Evolutionary conservation across 2,888 invertebrate species (phyloP).

Genomic region (Eilema caniola): DNA sequence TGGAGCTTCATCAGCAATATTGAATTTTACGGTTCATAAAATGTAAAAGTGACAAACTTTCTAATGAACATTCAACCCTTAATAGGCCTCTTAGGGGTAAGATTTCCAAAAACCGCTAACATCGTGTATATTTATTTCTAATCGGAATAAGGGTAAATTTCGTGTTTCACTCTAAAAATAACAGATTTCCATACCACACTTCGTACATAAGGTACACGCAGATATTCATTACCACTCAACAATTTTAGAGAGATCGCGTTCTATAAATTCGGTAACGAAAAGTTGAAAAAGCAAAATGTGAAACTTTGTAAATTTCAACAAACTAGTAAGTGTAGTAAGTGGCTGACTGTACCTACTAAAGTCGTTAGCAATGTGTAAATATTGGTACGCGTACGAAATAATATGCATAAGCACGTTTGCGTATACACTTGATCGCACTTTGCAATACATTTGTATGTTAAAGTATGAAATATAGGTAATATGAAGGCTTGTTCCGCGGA

Average conservation of each 20-base stretch:
- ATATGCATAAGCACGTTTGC: slow-evolving; percentile 19
- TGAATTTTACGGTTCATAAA: too few relatives aligned
- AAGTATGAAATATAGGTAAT: slow-evolving; percentile 35
- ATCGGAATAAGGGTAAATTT: neutral
- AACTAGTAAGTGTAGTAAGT: neutral
- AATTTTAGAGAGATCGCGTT: too few relatives aligned
- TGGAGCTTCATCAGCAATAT: too few relatives aligned
- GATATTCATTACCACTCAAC: neutral
- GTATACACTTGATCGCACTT: slow-evolving; percentile 23
- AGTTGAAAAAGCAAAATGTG: neutral
- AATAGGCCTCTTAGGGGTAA: neutral
- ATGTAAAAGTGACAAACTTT: neutral
- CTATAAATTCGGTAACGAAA: neutral
- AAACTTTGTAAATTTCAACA: neutral
- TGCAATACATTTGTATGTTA: slow-evolving; percentile 23
- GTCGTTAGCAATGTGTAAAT: neutral
- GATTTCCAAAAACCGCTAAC: neutral
- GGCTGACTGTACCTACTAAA: slow-evolving; percentile 1
- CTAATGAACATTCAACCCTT: neutral
- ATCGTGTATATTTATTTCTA: neutral
- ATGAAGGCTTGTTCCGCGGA: slow-evolving; percentile 37
- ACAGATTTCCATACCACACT: neutral
- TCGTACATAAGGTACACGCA: neutral
- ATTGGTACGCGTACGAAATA: neutral
- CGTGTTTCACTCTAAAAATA: neutral